Base-by-base conservation (phyloP, 1,140 invertebrate genomes). In the Zophobas morio region DNA sequence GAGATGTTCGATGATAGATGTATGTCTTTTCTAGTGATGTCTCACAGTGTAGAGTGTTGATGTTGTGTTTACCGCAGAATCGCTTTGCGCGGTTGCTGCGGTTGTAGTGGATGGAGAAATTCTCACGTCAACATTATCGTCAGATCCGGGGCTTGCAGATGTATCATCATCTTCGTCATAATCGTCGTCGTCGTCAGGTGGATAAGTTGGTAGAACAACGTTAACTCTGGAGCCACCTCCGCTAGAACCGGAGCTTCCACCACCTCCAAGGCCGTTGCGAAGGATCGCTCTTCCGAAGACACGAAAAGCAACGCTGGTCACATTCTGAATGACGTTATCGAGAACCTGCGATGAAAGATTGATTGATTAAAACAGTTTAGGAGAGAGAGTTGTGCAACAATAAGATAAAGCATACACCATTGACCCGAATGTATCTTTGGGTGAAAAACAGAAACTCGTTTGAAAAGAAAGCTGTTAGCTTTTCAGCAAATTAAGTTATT, bases 191-290 rank as follows among this genome's bases (percentile, higher is more conserved):
- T 84, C 84, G 78, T 87, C 86, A 70, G 89, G 87, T 77, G 90
- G 88, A 84, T 87, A 89, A 77, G 89, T 88, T 72, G 87, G 89
- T 71, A 89, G 83, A 40, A 88, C 89, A 82, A 90, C 88, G 82
- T 87, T 89, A 79, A 89, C 87, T 76, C 86, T 86, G 82, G 87
- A 86, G 81, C 85, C 86, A 39, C 76, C 78, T 51, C 72, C 82
- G 40, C 85, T 86, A 80, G 84, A 83, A 82, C 86, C 85, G 20
- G 20, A 20, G 70, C 86, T 86, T 80, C 87, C 84, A 79, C 87
- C 88, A 78, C 87, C 86, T 66, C 85, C 60, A n/a, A 66, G 33
- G 82, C 88, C 88, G 86, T 88, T 88, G 85, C 87, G 85, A 80
- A 88, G 83, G 72, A 89, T 81, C 8, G 82, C 84, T 33, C 85